phyloP scores from a whole-genome alignment of 2,797 vertebrate genomes.

The Apogon hyalosoma region DNA sequence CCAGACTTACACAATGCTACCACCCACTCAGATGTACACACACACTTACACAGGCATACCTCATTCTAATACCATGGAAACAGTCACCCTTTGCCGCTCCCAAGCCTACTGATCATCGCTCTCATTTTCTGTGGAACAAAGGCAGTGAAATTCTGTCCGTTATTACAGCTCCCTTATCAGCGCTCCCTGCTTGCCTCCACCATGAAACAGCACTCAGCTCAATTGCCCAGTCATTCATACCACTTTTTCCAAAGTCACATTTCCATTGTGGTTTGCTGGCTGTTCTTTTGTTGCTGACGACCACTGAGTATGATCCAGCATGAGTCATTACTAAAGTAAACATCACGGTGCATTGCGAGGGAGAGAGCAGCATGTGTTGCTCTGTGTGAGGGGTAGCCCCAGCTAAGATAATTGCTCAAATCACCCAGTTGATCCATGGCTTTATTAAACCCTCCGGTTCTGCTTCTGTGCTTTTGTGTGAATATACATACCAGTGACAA shows the following conservation, averaged over 20 bases:
- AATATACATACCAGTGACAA: conserved; percentile 1
- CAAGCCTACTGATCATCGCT: conserved; percentile 66
- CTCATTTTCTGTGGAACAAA: conserved; percentile 74
- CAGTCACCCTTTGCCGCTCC: conserved; percentile 62
- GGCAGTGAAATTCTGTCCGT: conserved; percentile 63
- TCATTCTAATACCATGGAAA: conserved; percentile 73
- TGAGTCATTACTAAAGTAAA: conserved; percentile 73
- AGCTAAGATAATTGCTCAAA: conserved; percentile 47
- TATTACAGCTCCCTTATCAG: conserved; percentile 73
- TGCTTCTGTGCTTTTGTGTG: conserved; percentile 5
- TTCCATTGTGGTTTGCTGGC: conserved; percentile 59
- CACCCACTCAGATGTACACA: conserved; percentile 57
- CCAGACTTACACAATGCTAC: conserved; percentile 37
- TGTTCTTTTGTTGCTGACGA: conserved; percentile 71
- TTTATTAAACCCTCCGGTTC: conserved; percentile 33
- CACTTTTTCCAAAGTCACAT: conserved; percentile 50
- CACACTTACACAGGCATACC: conserved; percentile 43
- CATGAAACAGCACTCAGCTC: conserved; percentile 67
- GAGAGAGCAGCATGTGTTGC: conserved; percentile 49
- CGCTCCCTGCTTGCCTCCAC: conserved; percentile 57
- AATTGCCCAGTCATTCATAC: conserved; percentile 72
- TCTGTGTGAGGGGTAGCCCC: conserved; percentile 54
- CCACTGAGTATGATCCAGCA: conserved; percentile 61
- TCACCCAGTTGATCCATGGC: conserved; percentile 24
- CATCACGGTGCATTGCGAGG: conserved; percentile 56